Evolutionary conservation across 1,140 invertebrate species (phyloP), one percentile per base, ranked within the genome.

Genomic region (Araneus ventricosus): DNA sequence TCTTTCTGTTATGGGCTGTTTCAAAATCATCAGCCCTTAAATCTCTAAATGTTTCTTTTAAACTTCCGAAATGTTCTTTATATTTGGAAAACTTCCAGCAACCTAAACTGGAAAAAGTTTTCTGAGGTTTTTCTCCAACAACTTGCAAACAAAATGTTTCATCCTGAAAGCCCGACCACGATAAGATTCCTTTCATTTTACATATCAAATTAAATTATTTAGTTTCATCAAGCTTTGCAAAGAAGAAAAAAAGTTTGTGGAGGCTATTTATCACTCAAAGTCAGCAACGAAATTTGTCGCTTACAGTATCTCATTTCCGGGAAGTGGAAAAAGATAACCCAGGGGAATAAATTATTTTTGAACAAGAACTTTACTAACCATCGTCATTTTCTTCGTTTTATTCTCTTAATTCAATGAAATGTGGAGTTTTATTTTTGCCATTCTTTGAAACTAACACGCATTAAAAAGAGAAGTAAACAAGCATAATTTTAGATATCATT

Each of bases 191-290:
- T 84, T 84, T 45, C 82, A 84, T 52, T 84, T 57, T 45, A 52
- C 52, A 34, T 30, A 84, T n/a, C 41, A 84, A 84, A 84, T 84
- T 84, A 84, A 84, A 84, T 84, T 84, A 84, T 84, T 84, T 84
- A 84, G 82, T 84, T 52, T 84, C 82, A 57, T 52, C 70, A 84
- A 84, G 45, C 41, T 84, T 84, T 57, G 45, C 52, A 24, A 52
- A 34, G 70, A 75, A 75, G 70, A 34, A 75, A 75, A 75, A 75
- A n/a, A 75, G 17, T 17, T 22, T 30, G 20, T 67, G 27, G 63
- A 63, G 17, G 17, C 70, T 75, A 75, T 75, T 75, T 75, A 75
- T 75, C 70, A 75, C 27, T 75, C 70, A 75, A 75, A 75, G 70
- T 75, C 70, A 75, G 34, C 70, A 30, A 30, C 2, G 30, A 75